Percentiles rank a stretch among this genome's conserved stretches.
Evolutionary conservation across 2,113 vertebrate species (phyloP).

Genomic region (Phalacrocorax brasilianus): DNA sequence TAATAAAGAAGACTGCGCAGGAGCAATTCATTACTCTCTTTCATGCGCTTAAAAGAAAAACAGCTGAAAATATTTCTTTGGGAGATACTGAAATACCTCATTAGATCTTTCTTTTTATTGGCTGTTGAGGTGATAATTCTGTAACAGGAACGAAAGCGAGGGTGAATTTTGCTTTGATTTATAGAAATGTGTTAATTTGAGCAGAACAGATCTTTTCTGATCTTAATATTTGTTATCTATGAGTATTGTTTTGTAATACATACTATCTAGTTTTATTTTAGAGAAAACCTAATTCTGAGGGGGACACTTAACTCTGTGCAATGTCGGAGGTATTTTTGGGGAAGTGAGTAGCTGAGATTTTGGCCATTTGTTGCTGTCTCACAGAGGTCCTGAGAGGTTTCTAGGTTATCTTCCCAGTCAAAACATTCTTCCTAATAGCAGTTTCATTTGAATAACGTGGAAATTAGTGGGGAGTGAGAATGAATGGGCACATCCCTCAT

Average conservation of each 20-base stretch:
- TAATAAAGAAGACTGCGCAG: not conserved
- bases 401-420: not conserved
- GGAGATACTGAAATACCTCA: conserved; percentile 52
- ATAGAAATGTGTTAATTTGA: conserved; percentile 57
- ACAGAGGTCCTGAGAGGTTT: not conserved
- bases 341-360: not conserved
- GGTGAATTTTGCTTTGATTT: conserved; percentile 59
- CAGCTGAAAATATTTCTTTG: conserved; percentile 49
- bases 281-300: not conserved
- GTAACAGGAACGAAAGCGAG: conserved; percentile 22
- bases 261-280: conserved; percentile 36
- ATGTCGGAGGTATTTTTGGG: not conserved
- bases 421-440: not conserved
- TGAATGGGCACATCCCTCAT: not conserved
- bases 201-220: conserved; percentile 11
- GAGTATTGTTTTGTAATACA: conserved; percentile 30
- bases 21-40: conserved; percentile 51
- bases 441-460: not conserved
- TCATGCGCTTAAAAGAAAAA: conserved; percentile 44
- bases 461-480: not conserved
- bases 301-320: not conserved
- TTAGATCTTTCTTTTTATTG: conserved; percentile 55
- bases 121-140: conserved; percentile 51
- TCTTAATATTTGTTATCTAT: not conserved
- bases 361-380: not conserved